Evolutionary conservation across 2,888 invertebrate genomes (phyloP).

Genomic region (Auanema freiburgensis): DNA sequence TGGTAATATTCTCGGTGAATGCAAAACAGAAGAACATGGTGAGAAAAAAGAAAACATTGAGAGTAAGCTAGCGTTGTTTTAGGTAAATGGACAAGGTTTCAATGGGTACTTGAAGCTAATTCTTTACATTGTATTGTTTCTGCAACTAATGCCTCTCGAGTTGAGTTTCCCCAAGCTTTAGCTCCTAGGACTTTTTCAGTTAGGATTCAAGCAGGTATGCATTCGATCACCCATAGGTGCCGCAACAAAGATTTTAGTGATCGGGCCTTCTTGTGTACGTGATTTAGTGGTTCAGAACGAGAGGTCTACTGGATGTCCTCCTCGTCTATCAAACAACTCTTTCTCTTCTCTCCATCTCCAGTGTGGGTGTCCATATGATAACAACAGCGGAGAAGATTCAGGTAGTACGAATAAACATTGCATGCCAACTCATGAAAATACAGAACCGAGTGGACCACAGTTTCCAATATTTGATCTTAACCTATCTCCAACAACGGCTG

Average conservation of each 20-base stretch:
- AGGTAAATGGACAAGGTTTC: conserved; percentile 46
- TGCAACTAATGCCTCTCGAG: conserved; percentile 22
- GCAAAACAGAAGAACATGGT: conserved; percentile 32
- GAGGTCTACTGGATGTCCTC: conserved; percentile 49
- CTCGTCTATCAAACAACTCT: conserved; percentile 44
- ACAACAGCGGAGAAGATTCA: conserved; percentile 20
- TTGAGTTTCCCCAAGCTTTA: conserved; percentile 26
- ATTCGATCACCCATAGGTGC: neutral
- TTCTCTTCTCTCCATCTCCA: conserved; percentile 44
- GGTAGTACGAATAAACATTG: conserved; percentile 13
- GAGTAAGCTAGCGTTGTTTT: neutral
- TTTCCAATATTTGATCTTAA: conserved; percentile 19
- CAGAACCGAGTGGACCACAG: conserved; percentile 17
- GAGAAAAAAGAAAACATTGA: too few relatives aligned
- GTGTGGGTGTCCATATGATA: conserved; percentile 49
- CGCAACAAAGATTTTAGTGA: conserved; percentile 8
- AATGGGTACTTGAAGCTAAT: conserved; percentile 45
- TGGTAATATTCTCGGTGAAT: conserved; percentile 41
- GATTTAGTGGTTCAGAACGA: conserved; percentile 51
- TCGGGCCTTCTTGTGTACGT: conserved; percentile 46
- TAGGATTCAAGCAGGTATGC: conserved; percentile 44
- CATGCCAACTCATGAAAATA: too few relatives aligned
- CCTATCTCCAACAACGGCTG: conserved; percentile 9
- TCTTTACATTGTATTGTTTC: conserved; percentile 43
- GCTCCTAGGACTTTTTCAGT: conserved; percentile 46